Percentiles rank a stretch among this genome's conserved stretches.
Conservation (phyloP, 2,888 invertebrate genomes). For the Euplexia lucipara region DNA sequence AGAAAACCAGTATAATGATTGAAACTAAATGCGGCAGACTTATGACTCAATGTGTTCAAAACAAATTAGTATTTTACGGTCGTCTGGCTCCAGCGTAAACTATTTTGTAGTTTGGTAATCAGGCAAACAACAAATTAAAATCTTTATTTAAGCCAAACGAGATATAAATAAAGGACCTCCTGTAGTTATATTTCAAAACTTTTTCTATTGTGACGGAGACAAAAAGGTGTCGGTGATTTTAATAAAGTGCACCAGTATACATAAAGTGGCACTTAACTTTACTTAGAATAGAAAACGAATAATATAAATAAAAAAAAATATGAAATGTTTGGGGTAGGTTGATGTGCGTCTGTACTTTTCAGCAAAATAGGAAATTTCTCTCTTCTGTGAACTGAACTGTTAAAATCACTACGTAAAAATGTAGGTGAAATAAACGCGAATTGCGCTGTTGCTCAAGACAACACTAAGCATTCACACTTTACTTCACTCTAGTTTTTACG, state of each 20-base stretch:
- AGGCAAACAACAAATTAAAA: constrained; percentile 4
- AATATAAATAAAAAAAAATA: too few species aligned
- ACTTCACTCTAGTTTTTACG: too few species aligned
- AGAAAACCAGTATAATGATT: too few species aligned
- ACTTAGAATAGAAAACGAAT: background rate
- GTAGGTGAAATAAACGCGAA: too few species aligned
- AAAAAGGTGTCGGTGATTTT: constrained; percentile 8
- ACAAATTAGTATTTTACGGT: background rate
- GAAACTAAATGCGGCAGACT: background rate
- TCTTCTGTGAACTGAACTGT: too few species aligned
- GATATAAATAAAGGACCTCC: background rate
- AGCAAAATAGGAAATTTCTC: constrained; percentile 3
- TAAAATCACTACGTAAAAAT: too few species aligned
- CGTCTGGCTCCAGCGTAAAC: background rate
- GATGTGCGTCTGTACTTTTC: background rate
- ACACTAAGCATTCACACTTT: too few species aligned
- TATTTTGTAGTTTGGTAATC: background rate
- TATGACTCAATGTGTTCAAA: background rate
- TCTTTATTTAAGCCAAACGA: constrained; percentile 1
- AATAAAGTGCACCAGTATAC: background rate
- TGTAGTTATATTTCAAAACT: background rate
- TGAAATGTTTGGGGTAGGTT: too few species aligned
- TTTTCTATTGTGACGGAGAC: background rate
- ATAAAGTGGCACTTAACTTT: background rate
- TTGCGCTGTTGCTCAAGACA: too few species aligned